A percentile compares a stretch with the other conserved stretches of the same genome.
These are phyloP conservation scores for Choristoneura rosaceana DNA, from an alignment of 2,888 invertebrate genomes.

Conservation along the genomic window DNA sequence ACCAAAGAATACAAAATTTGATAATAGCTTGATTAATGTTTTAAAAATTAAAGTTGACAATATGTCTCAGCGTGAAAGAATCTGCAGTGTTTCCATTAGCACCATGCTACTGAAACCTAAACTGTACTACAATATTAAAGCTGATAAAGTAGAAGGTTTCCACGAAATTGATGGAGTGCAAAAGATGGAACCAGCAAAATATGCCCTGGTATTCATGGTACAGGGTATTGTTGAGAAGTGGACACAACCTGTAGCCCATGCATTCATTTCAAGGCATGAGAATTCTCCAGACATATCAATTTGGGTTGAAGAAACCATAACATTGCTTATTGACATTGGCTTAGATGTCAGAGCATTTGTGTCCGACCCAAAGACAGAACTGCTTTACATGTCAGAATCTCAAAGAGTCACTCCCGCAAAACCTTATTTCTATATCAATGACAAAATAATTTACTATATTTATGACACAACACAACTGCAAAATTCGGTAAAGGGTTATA, in stretches of 20 bases:
- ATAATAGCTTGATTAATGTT: slow-evolving; percentile 47
- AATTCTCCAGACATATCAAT: slow-evolving; percentile 46
- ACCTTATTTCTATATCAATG: slow-evolving; percentile 48
- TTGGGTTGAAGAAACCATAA: slow-evolving; percentile 51
- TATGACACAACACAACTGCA: slow-evolving; percentile 47
- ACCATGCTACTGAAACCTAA: slow-evolving; percentile 46
- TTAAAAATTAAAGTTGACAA: slow-evolving; percentile 50
- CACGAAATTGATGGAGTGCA: slow-evolving; percentile 52
- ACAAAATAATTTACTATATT: slow-evolving; percentile 49
- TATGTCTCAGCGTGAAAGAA: slow-evolving; percentile 50
- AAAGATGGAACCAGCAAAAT: slow-evolving; percentile 46
- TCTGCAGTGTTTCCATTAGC: slow-evolving; percentile 49
- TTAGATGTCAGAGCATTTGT: slow-evolving; percentile 50
- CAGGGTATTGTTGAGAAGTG: slow-evolving; percentile 51
- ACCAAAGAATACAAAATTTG: slow-evolving; percentile 46
- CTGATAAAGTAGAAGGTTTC: slow-evolving; percentile 51
- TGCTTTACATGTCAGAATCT: slow-evolving; percentile 47
- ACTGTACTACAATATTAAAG: slow-evolving; percentile 49
- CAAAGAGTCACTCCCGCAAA: slow-evolving; percentile 47
- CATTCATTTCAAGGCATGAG: slow-evolving; percentile 49
- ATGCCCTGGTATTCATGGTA: slow-evolving; percentile 50
- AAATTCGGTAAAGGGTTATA: slow-evolving; percentile 44
- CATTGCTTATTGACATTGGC: slow-evolving; percentile 48
- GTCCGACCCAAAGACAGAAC: slow-evolving; percentile 49
- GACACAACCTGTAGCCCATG: slow-evolving; percentile 51